Percentiles rank a stretch among this genome's conserved stretches.
phyloP scores from a whole-genome alignment of 2,113 vertebrate genomes.

The Crotalus helleri region DNA sequence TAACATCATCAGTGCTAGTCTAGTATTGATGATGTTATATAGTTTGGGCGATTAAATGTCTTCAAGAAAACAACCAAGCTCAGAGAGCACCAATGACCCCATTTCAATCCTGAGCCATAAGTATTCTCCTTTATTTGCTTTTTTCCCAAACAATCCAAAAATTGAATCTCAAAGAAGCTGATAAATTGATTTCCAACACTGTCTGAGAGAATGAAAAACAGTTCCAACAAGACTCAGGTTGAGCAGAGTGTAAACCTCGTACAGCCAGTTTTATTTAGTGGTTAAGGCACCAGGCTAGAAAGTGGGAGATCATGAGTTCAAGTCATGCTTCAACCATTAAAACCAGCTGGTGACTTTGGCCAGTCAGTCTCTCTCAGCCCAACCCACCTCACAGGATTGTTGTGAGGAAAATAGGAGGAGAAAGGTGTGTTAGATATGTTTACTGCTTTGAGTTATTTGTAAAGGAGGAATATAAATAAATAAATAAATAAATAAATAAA shows the following conservation, averaged over 20 bases:
- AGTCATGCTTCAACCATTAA: neutral
- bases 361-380: neutral
- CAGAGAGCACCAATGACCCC: neutral
- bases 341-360: neutral
- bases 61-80: neutral
- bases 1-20: neutral
- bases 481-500: too few species aligned
- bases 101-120: neutral
- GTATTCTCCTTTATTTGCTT: neutral
- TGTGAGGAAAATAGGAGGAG: neutral
- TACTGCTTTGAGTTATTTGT: neutral
- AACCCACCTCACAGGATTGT: neutral
- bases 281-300: neutral
- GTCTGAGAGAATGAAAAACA: neutral
- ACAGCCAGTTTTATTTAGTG: neutral
- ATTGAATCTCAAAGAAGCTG: neutral
- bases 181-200: neutral
- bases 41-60: neutral
- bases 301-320: neutral
- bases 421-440: neutral
- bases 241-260: neutral
- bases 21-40: neutral
- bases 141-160: neutral
- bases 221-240: neutral
- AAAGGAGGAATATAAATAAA: neutral